Percentiles rank a stretch among this genome's conserved stretches.
Conservation (phyloP, 2,797 vertebrate genomes). For the Myotis pilosus region DNA sequence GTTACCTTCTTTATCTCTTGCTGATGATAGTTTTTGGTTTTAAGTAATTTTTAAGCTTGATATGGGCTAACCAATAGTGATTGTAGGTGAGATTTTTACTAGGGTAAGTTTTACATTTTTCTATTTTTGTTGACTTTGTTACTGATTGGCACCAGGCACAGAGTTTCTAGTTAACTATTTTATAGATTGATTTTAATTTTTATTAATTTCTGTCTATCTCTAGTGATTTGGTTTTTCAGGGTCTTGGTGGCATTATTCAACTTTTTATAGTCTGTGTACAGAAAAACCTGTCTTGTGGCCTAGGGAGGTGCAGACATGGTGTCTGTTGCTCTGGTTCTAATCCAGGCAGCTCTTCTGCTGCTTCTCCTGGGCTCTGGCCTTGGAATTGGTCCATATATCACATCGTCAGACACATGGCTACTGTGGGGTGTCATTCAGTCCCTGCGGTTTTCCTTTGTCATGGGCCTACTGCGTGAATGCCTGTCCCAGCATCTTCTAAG, state of each 20-base stretch:
- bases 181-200: constrained; percentile 66
- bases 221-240: background rate
- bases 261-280: no score
- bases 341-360: background rate
- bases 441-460: background rate
- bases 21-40: constrained; percentile 41
- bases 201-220: constrained; percentile 12
- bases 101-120: constrained; percentile 39
- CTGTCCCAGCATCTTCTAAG: background rate
- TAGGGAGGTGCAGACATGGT: background rate
- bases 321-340: background rate
- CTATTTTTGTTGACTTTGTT: constrained; percentile 49
- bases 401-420: background rate
- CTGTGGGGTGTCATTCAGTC: background rate
- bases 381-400: background rate
- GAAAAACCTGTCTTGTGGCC: no score
- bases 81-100: constrained; percentile 52
- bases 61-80: background rate
- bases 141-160: constrained; percentile 7
- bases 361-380: background rate
- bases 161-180: constrained; percentile 51
- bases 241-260: background rate
- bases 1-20: constrained; percentile 38
- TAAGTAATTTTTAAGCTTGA: constrained; percentile 17
- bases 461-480: background rate